phyloP scores from a whole-genome alignment of 1,140 invertebrate species.

The Calephelis nemesis region DNA sequence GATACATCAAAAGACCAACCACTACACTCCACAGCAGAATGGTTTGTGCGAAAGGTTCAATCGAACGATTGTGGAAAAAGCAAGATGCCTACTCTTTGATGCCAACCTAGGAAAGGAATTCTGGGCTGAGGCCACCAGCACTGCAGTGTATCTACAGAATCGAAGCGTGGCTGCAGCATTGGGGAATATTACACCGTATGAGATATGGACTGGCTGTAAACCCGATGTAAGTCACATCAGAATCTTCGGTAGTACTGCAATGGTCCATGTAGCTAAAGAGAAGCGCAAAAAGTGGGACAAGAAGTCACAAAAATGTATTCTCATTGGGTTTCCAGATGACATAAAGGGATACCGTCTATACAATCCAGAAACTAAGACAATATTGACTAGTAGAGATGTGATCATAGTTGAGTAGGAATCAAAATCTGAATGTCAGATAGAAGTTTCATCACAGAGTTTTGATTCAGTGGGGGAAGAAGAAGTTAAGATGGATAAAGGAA shows the following conservation, averaged over 20 bases:
- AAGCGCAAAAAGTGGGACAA: slow-evolving; percentile 13
- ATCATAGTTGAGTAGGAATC: too few relatives aligned
- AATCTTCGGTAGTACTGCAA: slow-evolving; percentile 3
- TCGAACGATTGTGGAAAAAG: too few relatives aligned
- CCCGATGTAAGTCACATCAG: slow-evolving; percentile 8
- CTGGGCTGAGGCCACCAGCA: not conserved
- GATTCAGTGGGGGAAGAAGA: too few relatives aligned
- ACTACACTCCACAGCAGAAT: not conserved
- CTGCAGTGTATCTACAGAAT: not conserved
- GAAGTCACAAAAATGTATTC: not conserved
- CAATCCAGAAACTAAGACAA: too few relatives aligned
- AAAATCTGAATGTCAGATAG: too few relatives aligned
- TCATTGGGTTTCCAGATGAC: slow-evolving; percentile 1
- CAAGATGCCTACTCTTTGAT: too few relatives aligned
- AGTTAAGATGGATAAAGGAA: too few relatives aligned
- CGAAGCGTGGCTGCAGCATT: too few relatives aligned
- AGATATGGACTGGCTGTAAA: not conserved
- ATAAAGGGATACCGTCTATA: not conserved
- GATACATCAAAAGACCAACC: not conserved
- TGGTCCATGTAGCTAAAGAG: slow-evolving; percentile 14
- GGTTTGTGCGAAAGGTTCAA: not conserved
- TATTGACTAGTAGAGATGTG: too few relatives aligned
- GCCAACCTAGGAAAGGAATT: not conserved
- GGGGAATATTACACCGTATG: slow-evolving; percentile 3
- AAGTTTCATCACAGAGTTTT: too few relatives aligned